These are phyloP conservation scores for Epinotia demarniana DNA, from an alignment of 2,888 invertebrate genomes.

Conservation along the genomic window DNA sequence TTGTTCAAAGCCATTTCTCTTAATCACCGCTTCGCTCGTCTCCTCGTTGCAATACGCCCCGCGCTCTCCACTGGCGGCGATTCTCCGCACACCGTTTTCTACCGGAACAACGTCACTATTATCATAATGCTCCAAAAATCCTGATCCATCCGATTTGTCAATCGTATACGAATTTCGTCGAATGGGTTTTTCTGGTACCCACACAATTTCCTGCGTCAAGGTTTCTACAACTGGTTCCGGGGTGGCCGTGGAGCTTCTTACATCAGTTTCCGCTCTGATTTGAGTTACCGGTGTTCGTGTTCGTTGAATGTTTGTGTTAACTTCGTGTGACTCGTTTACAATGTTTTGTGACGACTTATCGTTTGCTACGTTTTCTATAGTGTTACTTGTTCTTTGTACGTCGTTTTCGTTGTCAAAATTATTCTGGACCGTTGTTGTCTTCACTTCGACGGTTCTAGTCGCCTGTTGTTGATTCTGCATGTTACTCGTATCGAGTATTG, in stretches of 20 bases:
- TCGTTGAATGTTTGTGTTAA: conserved; percentile 53
- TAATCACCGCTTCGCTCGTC: conserved; percentile 63
- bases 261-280: conserved; percentile 66
- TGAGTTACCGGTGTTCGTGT: conserved; percentile 69
- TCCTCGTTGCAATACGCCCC: conserved; percentile 64
- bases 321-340: conserved; percentile 51
- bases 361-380: conserved; percentile 49
- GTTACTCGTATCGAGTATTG: conserved; percentile 40
- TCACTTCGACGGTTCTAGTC: conserved; percentile 25
- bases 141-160: conserved; percentile 67
- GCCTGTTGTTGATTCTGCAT: conserved; percentile 25
- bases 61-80: conserved; percentile 67
- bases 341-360: conserved; percentile 48
- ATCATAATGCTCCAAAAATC: conserved; percentile 69
- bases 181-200: conserved; percentile 72
- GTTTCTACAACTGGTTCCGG: conserved; percentile 75
- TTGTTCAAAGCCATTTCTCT: conserved; percentile 69
- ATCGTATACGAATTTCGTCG: conserved; percentile 80
- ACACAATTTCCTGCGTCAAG: conserved; percentile 74
- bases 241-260: conserved; percentile 70
- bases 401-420: conserved; percentile 3
- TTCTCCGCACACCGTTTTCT: conserved; percentile 67
- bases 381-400: neutral
- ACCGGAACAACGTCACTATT: conserved; percentile 72
- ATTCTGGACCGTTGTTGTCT: conserved; percentile 16